phyloP scores from a whole-genome alignment of 2,113 vertebrate species.

The Petroica traversi region DNA sequence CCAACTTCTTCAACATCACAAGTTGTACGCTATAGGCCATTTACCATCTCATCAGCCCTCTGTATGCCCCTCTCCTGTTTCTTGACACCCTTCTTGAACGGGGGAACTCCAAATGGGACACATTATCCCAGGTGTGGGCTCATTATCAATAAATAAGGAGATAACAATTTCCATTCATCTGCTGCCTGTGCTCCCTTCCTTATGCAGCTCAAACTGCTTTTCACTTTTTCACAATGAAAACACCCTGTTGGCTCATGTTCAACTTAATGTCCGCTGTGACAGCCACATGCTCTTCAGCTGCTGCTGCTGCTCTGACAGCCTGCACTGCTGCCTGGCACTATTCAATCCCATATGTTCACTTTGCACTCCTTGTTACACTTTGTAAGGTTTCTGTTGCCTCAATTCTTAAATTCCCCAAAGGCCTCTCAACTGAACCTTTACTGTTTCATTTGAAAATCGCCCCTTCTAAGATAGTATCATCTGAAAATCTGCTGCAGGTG shows the following conservation, averaged over 20 bases:
- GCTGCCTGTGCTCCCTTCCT: not conserved
- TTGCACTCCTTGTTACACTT: not conserved
- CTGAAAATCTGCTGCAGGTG: not conserved
- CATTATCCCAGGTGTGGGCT: not conserved
- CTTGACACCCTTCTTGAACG: not conserved
- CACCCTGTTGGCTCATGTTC: not conserved
- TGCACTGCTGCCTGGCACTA: not conserved
- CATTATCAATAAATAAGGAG: not conserved
- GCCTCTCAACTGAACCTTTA: not conserved
- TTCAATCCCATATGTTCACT: not conserved
- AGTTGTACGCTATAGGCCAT: not conserved
- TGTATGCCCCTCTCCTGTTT: not conserved
- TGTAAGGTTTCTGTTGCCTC: not conserved
- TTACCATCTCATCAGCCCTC: not conserved
- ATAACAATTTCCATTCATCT: not conserved
- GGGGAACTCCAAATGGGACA: not conserved
- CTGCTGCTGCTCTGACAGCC: not conserved
- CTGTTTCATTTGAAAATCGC: not conserved
- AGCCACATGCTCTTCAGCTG: not conserved
- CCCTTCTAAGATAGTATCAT: not conserved
- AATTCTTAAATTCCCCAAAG: not conserved
- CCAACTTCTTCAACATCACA: not conserved
- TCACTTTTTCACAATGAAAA: not conserved
- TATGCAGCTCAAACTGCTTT: not conserved
- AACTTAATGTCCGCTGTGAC: not conserved